Evolutionary conservation across 1,140 invertebrate genomes (phyloP).

Genomic region (Mactra quadrangularis): DNA sequence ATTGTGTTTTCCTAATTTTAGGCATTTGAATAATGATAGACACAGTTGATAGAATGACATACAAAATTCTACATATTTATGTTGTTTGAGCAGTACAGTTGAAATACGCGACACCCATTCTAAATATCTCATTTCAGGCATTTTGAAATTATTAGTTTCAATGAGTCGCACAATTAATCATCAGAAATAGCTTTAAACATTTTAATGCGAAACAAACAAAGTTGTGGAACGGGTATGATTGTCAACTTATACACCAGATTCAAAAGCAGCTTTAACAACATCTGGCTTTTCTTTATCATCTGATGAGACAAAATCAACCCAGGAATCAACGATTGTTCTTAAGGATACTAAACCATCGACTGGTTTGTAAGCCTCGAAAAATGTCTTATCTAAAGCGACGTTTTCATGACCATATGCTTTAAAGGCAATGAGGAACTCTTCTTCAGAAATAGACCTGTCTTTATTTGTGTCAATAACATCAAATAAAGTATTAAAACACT

Average conservation of each 20-base stretch:
- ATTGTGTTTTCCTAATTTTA: too few relatives aligned
- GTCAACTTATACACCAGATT: constrained; percentile 46
- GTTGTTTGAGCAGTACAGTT: too few relatives aligned
- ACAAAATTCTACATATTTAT: too few relatives aligned
- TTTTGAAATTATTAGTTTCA: too few relatives aligned
- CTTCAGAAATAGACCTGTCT: constrained; percentile 68
- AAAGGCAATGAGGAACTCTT: constrained; percentile 69
- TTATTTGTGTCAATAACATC: constrained; percentile 73
- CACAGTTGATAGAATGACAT: too few relatives aligned
- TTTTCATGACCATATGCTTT: constrained; percentile 71
- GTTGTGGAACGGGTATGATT: neutral
- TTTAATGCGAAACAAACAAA: neutral
- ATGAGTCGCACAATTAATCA: too few relatives aligned
- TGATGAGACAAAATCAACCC: constrained; percentile 55
- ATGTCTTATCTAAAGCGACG: constrained; percentile 54
- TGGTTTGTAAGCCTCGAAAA: constrained; percentile 59
- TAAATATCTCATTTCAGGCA: too few relatives aligned
- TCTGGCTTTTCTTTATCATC: constrained; percentile 46
- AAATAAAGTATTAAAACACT: constrained; percentile 66
- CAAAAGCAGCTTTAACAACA: constrained; percentile 60
- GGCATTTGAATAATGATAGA: too few relatives aligned
- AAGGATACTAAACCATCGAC: constrained; percentile 56
- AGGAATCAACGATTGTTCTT: constrained; percentile 58
- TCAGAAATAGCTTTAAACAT: neutral
- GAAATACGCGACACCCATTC: too few relatives aligned